phyloP scores from a whole-genome alignment of 2,113 vertebrate genomes.

The Nansenia antarctica region DNA sequence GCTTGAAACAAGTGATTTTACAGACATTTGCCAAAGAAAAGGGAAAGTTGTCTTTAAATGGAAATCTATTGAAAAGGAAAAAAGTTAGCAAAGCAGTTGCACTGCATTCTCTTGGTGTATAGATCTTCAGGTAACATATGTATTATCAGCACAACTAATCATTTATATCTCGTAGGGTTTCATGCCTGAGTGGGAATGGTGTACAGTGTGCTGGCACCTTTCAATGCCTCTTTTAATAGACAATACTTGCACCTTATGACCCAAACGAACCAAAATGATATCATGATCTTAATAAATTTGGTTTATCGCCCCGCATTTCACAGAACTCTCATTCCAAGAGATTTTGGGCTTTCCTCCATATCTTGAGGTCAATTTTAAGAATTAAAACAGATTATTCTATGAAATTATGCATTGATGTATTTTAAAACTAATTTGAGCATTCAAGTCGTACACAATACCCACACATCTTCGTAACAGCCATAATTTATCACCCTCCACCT shows the following conservation, averaged over 20 bases:
- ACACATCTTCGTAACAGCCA: constrained; percentile 64
- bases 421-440: constrained; percentile 38
- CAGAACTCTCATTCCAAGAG: constrained; percentile 17
- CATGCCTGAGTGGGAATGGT: constrained; percentile 63
- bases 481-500: constrained; percentile 60
- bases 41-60: constrained; percentile 61
- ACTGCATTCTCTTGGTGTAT: constrained; percentile 82
- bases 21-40: constrained; percentile 80
- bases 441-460: constrained; percentile 55
- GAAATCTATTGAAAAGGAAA: constrained; percentile 50
- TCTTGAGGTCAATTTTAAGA: constrained; percentile 12
- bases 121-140: constrained; percentile 90
- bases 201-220: constrained; percentile 67
- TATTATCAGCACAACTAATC: constrained; percentile 88
- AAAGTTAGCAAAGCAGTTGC: constrained; percentile 74
- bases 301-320: constrained; percentile 54
- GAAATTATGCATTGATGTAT: constrained; percentile 63
- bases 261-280: constrained; percentile 76
- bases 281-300: constrained; percentile 57
- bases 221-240: constrained; percentile 73
- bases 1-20: constrained; percentile 57
- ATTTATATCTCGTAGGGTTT: constrained; percentile 69
- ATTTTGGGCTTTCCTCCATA: constrained; percentile 9
- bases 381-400: constrained; percentile 30
- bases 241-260: constrained; percentile 79